These are phyloP conservation scores for Mythimna loreyi DNA, from an alignment of 2,888 invertebrate species.

Conservation along the genomic window DNA sequence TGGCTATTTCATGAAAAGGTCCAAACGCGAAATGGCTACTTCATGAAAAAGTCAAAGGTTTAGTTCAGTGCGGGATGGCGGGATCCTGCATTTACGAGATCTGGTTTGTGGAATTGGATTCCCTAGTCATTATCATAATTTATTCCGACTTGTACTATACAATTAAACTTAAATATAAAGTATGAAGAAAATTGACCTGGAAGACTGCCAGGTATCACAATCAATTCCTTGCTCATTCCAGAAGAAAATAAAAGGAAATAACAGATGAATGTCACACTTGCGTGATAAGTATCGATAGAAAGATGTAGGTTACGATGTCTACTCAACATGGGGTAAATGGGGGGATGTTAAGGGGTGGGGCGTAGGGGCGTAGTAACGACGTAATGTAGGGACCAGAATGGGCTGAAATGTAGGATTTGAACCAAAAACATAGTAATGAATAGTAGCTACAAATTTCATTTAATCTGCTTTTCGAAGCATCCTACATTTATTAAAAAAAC, in stretches of 20 bases:
- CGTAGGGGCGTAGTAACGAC: slow-evolving; percentile 11
- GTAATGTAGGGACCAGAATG: slow-evolving; percentile 7
- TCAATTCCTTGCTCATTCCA: slow-evolving; percentile 22
- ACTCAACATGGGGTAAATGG: slow-evolving; percentile 35
- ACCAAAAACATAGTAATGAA: not conserved
- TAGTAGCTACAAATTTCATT: not conserved
- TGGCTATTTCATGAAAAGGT: no score
- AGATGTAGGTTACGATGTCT: slow-evolving; percentile 44
- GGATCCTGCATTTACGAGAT: no score
- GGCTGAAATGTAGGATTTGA: not conserved
- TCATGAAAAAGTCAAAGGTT: no score
- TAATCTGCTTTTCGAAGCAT: no score
- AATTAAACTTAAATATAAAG: not conserved
- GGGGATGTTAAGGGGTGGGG: slow-evolving; percentile 42
- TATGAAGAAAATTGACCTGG: slow-evolving; percentile 19
- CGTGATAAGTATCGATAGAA: slow-evolving; percentile 34
- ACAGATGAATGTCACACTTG: slow-evolving; percentile 22
- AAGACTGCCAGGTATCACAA: slow-evolving; percentile 31
- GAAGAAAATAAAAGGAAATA: slow-evolving; percentile 35
- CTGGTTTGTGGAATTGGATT: no score
- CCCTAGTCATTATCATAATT: not conserved
- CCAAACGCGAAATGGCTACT: no score
- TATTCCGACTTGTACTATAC: not conserved
- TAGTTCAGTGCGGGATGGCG: no score
- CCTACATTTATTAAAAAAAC: no score